Percentiles rank a stretch among this genome's conserved stretches.
phyloP scores from a whole-genome alignment of 2,888 invertebrate genomes.

The Syritta pipiens region DNA sequence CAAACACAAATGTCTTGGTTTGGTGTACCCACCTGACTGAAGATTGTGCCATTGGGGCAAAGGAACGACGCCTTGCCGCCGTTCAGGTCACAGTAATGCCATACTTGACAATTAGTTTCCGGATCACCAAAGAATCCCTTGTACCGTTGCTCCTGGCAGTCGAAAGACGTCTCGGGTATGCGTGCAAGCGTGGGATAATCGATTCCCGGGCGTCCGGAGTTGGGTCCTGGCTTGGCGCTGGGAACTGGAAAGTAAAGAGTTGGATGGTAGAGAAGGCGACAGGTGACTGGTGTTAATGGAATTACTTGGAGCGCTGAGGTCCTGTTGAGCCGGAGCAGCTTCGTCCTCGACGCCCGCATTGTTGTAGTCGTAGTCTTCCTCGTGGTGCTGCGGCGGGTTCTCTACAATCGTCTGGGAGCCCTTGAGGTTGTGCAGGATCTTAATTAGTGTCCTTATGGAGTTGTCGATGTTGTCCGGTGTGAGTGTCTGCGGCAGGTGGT shows the following conservation, averaged over 20 bases:
- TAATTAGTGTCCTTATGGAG: conserved; percentile 87
- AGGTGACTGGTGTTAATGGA: conserved; percentile 53
- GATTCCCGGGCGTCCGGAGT: conserved; percentile 82
- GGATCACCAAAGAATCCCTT: conserved; percentile 95
- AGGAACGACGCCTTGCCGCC: conserved; percentile 94
- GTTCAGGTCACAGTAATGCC: conserved; percentile 95
- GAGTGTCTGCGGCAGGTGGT: conserved; percentile 87
- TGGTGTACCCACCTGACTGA: conserved; percentile 85
- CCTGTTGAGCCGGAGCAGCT: conserved; percentile 55
- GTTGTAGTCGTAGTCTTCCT: conserved; percentile 76
- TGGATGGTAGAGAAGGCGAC: neutral
- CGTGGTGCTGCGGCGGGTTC: conserved; percentile 77
- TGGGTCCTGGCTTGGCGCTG: conserved; percentile 80
- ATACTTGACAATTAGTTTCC: conserved; percentile 92
- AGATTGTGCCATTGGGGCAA: conserved; percentile 94
- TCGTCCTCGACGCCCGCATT: conserved; percentile 72
- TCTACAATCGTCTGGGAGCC: conserved; percentile 77
- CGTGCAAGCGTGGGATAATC: conserved; percentile 89
- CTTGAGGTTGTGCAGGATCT: conserved; percentile 86
- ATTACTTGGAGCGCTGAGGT: conserved; percentile 63
- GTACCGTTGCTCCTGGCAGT: conserved; percentile 91
- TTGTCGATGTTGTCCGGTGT: conserved; percentile 89
- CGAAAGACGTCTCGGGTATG: conserved; percentile 88
- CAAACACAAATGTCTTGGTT: no score
- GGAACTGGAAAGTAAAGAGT: conserved; percentile 17